Percentiles rank a stretch among this genome's conserved stretches.
Conservation (phyloP, 2,797 vertebrate genomes). For the Acomys russatus region DNA sequence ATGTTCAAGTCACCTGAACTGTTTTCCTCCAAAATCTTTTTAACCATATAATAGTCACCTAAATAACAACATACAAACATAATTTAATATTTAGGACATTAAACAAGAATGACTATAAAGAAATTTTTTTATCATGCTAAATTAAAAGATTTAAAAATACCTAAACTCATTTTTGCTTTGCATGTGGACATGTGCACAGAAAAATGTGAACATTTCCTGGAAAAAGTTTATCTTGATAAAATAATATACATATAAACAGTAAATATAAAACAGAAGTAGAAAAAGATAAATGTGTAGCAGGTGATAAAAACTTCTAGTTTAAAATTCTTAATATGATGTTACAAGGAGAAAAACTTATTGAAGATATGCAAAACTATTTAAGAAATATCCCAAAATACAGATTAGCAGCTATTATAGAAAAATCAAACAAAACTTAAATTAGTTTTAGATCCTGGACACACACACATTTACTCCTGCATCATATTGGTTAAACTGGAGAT, state of each 20-base stretch:
- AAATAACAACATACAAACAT: constrained; percentile 81
- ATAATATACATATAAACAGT: constrained; percentile 32
- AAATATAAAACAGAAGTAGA: constrained; percentile 65
- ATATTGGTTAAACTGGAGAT: constrained; percentile 56
- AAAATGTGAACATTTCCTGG: constrained; percentile 70
- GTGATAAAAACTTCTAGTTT: constrained; percentile 39
- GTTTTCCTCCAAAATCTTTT: constrained; percentile 98
- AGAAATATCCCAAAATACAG: constrained; percentile 44
- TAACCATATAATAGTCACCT: constrained; percentile 99
- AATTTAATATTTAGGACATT: constrained; percentile 73
- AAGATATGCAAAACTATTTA: constrained; percentile 68
- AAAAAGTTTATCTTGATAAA: constrained; percentile 65
- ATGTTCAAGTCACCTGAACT: constrained; percentile 96
- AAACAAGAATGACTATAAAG: constrained; percentile 69
- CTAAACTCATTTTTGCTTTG: constrained; percentile 59
- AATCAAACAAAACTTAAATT: constrained; percentile 50
- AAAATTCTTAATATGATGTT: constrained; percentile 65
- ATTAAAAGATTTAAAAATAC: constrained; percentile 66
- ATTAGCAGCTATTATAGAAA: constrained; percentile 45
- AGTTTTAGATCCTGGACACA: constrained; percentile 60
- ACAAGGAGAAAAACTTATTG: constrained; percentile 66
- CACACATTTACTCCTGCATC: constrained; percentile 28
- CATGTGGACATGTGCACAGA: constrained; percentile 55
- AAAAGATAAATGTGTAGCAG: constrained; percentile 25
- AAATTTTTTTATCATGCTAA: constrained; percentile 65